phyloP scores from a whole-genome alignment of 2,888 invertebrate genomes.

The Epiblema foenella region DNA sequence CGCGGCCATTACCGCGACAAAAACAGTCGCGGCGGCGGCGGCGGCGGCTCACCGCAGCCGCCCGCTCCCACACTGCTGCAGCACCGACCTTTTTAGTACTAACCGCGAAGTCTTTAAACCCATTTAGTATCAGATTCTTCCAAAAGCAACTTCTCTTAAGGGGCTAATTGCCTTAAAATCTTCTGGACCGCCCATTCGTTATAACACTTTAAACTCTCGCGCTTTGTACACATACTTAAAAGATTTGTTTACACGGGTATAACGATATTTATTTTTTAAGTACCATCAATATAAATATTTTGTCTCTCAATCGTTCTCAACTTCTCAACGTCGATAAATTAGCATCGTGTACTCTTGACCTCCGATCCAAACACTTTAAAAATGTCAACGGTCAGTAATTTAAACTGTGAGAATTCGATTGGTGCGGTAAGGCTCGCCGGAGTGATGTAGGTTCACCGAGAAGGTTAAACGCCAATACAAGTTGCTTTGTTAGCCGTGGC shows the following conservation, averaged over 20 bases:
- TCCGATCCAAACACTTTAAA: not conserved
- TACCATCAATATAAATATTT: too few relatives aligned
- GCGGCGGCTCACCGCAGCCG: conserved; percentile 17
- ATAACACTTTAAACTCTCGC: too few relatives aligned
- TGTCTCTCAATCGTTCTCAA: too few relatives aligned
- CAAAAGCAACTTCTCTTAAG: too few relatives aligned
- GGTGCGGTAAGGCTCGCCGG: not conserved
- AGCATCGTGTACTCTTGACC: too few relatives aligned
- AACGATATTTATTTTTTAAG: too few relatives aligned
- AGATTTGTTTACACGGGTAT: too few relatives aligned
- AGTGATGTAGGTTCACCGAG: conserved; percentile 17
- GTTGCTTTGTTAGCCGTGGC: conserved; percentile 22
- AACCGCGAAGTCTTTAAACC: not conserved
- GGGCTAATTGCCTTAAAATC: too few relatives aligned
- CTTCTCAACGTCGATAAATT: too few relatives aligned
- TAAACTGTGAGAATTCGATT: not conserved
- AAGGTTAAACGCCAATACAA: conserved; percentile 21
- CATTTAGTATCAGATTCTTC: not conserved
- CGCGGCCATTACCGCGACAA: conserved; percentile 39
- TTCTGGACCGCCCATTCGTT: not conserved
- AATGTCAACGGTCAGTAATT: not conserved
- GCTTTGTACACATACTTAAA: too few relatives aligned
- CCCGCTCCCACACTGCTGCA: not conserved
- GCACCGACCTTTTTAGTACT: not conserved
- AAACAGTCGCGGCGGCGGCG: conserved; percentile 12